Evolutionary conservation across 2,797 vertebrate genomes (phyloP).

Genomic region (Anguilla marmorata): DNA sequence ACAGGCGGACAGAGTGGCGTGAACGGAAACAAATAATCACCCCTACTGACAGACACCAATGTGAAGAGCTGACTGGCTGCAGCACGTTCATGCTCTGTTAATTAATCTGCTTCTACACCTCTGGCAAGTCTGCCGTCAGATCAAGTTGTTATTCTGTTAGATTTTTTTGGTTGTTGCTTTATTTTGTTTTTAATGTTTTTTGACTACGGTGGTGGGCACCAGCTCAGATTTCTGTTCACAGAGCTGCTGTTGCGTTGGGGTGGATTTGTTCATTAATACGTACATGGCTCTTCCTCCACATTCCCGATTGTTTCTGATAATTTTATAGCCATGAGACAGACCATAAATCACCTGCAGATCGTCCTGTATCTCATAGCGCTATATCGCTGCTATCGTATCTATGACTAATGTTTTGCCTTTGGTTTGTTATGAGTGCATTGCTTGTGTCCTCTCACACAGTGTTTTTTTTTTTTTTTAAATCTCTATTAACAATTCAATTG

Average conservation of each 20-base stretch:
- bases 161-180: background rate
- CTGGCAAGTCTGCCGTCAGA: background rate
- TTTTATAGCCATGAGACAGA: conserved; percentile 25
- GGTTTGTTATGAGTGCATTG: background rate
- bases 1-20: too few species aligned
- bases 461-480: background rate
- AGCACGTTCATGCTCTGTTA: background rate
- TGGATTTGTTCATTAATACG: background rate
- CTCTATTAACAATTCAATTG: conserved; percentile 12
- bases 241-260: background rate
- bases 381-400: conserved; percentile 2
- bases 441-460: background rate
- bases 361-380: conserved; percentile 5
- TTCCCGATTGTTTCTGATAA: conserved; percentile 19
- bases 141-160: background rate
- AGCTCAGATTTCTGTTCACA: conserved; percentile 1
- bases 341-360: conserved; percentile 21
- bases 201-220: background rate
- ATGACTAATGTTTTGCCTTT: conserved; percentile 22
- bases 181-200: background rate
- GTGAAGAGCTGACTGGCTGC: background rate
- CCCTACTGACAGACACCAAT: background rate
- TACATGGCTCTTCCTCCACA: conserved; percentile 1
- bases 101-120: background rate
- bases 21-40: too few species aligned